A percentile compares a stretch with the other conserved stretches of the same genome.
phyloP scores from a whole-genome alignment of 2,113 vertebrate genomes.

The Rousettus leschenaultii region DNA sequence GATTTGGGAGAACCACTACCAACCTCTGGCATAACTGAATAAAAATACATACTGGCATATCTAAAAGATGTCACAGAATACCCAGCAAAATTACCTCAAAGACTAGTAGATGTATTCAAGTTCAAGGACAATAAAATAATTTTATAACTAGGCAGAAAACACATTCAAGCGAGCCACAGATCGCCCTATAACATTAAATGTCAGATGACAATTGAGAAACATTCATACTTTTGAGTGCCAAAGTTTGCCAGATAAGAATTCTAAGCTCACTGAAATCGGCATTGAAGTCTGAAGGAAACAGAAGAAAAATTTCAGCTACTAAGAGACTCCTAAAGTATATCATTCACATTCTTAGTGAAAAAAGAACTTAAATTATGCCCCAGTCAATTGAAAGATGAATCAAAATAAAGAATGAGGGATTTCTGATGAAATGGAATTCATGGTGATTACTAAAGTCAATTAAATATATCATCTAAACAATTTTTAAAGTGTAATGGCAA shows the following conservation, averaged over 20 bases:
- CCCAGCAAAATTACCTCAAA: not conserved
- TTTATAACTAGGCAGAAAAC: not conserved
- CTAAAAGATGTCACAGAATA: not conserved
- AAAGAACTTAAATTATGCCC: not conserved
- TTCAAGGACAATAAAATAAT: not conserved
- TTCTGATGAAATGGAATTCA: conserved; percentile 1
- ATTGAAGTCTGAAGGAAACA: not conserved
- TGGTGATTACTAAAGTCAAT: not conserved
- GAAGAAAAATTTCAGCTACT: not conserved
- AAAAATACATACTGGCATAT: not conserved
- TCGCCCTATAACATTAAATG: not conserved
- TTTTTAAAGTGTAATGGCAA: not conserved
- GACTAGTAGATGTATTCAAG: not conserved
- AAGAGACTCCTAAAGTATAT: not conserved
- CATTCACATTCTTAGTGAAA: not conserved
- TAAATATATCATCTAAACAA: not conserved
- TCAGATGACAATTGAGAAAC: not conserved
- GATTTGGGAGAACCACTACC: not conserved
- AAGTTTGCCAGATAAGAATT: not conserved
- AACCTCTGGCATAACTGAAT: not conserved
- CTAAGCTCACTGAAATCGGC: not conserved
- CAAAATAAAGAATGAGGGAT: not conserved
- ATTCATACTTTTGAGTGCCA: not conserved
- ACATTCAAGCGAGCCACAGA: not conserved
- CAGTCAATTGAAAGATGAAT: not conserved